phyloP scores from a whole-genome alignment of 2,113 vertebrate genomes.

The Planiliza haematocheilus region DNA sequence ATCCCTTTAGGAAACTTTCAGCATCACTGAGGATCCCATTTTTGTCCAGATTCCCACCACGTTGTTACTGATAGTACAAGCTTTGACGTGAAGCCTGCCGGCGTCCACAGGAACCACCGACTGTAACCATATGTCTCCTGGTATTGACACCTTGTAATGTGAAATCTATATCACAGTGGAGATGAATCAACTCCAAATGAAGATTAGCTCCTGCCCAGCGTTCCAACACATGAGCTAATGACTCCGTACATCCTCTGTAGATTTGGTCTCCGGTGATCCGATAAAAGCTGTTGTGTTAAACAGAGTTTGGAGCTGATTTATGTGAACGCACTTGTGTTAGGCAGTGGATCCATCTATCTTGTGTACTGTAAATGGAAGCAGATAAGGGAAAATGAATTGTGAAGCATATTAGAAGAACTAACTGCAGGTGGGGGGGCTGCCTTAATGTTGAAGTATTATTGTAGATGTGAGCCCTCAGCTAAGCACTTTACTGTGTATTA shows the following conservation, averaged over 20 bases:
- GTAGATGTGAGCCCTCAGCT: constrained; percentile 39
- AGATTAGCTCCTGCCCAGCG: constrained; percentile 17
- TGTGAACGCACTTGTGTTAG: not conserved
- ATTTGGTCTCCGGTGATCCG: not conserved
- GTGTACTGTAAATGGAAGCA: not conserved
- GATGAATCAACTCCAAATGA: constrained; percentile 33
- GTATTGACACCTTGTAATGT: constrained; percentile 12
- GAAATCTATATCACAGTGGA: constrained; percentile 34
- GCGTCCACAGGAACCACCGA: constrained; percentile 14
- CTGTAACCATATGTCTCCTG: constrained; percentile 8
- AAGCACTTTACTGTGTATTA: constrained; percentile 8
- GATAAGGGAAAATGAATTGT: too few species aligned
- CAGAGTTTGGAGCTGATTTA: not conserved
- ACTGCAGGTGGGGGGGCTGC: constrained; percentile 9
- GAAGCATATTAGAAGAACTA: not conserved
- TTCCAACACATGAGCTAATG: constrained; percentile 10
- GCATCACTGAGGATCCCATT: too few species aligned
- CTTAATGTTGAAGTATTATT: constrained; percentile 14
- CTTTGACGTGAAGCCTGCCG: not conserved
- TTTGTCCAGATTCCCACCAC: too few species aligned
- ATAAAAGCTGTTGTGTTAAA: not conserved
- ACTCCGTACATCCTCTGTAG: not conserved
- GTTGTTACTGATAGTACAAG: not conserved
- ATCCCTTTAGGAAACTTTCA: not conserved
- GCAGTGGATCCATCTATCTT: not conserved